Conservation (phyloP, 2,888 invertebrate species). For the Mycalesis mineus region DNA sequence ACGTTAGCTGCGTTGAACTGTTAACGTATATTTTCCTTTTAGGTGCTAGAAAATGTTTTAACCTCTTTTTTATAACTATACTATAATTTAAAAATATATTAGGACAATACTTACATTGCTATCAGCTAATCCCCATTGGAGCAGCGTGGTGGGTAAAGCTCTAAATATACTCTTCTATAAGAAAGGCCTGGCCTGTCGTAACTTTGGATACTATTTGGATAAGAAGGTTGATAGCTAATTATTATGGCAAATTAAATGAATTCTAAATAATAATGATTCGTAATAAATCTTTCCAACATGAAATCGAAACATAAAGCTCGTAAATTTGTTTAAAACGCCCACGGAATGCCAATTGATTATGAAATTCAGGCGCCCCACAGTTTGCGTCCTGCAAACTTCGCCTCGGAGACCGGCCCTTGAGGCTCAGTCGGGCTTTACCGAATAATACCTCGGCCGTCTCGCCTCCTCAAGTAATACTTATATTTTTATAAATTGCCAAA, state of each 20-base stretch:
- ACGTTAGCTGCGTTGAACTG: not conserved
- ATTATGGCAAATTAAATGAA: not conserved
- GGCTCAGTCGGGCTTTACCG: not conserved
- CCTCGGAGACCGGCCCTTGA: not conserved
- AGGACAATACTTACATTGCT: too few relatives aligned
- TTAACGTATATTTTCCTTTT: not conserved
- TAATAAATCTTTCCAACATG: not conserved
- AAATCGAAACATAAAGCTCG: not conserved
- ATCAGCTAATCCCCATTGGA: too few relatives aligned
- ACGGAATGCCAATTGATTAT: constrained; percentile 6
- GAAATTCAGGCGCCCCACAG: not conserved
- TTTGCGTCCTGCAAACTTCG: not conserved
- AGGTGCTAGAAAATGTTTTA: too few relatives aligned
- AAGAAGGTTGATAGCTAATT: not conserved
- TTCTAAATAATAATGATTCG: not conserved
- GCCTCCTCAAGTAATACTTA: not conserved
- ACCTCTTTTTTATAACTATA: too few relatives aligned
- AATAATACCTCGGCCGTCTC: not conserved
- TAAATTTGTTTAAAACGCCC: constrained; percentile 6
- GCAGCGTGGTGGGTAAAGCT: too few relatives aligned
- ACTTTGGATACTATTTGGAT: too few relatives aligned
- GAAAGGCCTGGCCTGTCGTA: too few relatives aligned
- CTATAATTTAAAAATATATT: too few relatives aligned
- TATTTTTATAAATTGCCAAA: too few relatives aligned
- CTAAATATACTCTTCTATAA: too few relatives aligned